These are phyloP conservation scores for Catostylus mosaicus DNA, from an alignment of 30 jellyfish, hydroid and myxozoan genomes.

Conservation along the genomic window DNA sequence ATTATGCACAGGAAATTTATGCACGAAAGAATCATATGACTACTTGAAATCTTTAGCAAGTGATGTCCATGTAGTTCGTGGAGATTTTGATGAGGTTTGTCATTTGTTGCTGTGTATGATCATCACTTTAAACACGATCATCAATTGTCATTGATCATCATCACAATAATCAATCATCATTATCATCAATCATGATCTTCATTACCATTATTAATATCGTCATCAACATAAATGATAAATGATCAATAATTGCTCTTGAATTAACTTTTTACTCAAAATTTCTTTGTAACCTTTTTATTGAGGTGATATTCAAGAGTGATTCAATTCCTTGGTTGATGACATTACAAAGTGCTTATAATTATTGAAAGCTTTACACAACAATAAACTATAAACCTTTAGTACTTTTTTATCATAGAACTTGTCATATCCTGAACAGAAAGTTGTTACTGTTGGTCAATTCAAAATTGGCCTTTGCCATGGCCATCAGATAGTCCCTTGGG, in stretches of 20 bases:
- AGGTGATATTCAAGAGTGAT: too few species aligned
- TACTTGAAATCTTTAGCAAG: slow-evolving; percentile 93
- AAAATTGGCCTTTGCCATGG: slow-evolving; percentile 97
- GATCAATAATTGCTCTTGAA: too few species aligned
- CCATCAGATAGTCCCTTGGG: slow-evolving; percentile 99
- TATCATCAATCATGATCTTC: too few species aligned
- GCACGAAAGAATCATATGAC: slow-evolving; percentile 96
- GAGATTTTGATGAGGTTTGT: slow-evolving; percentile 96
- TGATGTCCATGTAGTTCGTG: slow-evolving; percentile 97
- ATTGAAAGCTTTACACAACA: too few species aligned
- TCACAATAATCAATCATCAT: too few species aligned
- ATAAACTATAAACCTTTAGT: not conserved
- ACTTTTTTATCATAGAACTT: slow-evolving; percentile 66
- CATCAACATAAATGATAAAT: too few species aligned
- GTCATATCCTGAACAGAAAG: slow-evolving; percentile 97
- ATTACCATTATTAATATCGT: too few species aligned
- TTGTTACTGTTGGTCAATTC: slow-evolving; percentile 96
- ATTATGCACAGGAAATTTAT: slow-evolving; percentile 93
- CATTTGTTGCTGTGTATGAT: not conserved
- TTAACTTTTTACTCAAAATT: too few species aligned
- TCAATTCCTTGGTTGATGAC: too few species aligned
- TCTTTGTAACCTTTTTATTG: too few species aligned
- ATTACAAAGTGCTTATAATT: too few species aligned
- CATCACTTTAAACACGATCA: not conserved
- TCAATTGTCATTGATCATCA: too few species aligned